A percentile compares a stretch with the other conserved stretches of the same genome.
phyloP scores from a whole-genome alignment of 2,113 vertebrate species.

The Echinops telfairi region DNA sequence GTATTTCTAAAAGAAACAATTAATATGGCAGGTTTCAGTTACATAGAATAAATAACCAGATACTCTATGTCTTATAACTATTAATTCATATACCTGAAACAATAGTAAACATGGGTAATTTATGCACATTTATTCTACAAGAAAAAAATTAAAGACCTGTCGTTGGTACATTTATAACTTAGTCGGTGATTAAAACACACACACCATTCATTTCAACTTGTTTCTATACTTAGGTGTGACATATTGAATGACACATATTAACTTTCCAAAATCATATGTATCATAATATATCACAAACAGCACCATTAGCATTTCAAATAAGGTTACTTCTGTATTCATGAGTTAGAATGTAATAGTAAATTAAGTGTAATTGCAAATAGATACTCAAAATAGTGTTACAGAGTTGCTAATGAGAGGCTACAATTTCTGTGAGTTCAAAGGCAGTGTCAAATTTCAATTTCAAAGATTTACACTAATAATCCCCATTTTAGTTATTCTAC shows the following conservation, averaged over 20 bases:
- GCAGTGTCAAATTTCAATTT: conserved; percentile 75
- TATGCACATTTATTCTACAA: conserved; percentile 78
- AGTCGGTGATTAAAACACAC: conserved; percentile 69
- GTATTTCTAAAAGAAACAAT: conserved; percentile 85
- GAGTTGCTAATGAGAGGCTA: conserved; percentile 71
- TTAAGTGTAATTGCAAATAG: conserved; percentile 70
- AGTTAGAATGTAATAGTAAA: conserved; percentile 63
- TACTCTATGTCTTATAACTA: conserved; percentile 75
- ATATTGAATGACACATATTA: conserved; percentile 76
- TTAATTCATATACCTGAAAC: conserved; percentile 77
- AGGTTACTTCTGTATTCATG: conserved; percentile 63
- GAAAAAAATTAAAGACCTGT: conserved; percentile 64
- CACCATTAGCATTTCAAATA: conserved; percentile 78
- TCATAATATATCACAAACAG: conserved; percentile 82
- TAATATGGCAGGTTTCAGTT: conserved; percentile 83
- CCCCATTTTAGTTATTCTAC: conserved; percentile 55
- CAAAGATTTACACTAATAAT: conserved; percentile 64
- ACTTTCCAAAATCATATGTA: conserved; percentile 69
- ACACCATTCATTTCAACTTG: conserved; percentile 59
- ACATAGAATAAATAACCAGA: conserved; percentile 82
- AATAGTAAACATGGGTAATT: conserved; percentile 83
- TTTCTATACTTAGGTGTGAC: conserved; percentile 81
- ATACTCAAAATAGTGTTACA: conserved; percentile 75
- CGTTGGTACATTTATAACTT: conserved; percentile 73
- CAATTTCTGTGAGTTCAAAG: conserved; percentile 72